Base-by-base conservation (phyloP, 2,888 invertebrate species). In the Phortica okadai region DNA sequence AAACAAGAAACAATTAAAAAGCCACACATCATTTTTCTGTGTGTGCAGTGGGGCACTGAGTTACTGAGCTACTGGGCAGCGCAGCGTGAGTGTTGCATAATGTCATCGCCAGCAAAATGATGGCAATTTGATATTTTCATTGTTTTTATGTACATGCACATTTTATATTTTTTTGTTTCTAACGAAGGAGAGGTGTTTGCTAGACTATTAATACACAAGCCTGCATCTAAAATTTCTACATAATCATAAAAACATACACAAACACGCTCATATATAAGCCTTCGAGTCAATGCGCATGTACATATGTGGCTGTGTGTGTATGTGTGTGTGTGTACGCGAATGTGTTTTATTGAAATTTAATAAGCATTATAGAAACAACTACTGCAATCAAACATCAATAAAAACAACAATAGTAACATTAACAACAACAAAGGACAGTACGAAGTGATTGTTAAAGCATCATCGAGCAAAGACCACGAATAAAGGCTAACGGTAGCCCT, bases 141-240 rank as follows among this genome's bases (percentile, higher is more conserved):
- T 77, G 79, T 69, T 80, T 77, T 33, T 33, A 33, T 33, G 33
- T 33, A 33, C 3, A 16, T 59, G 1, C 7, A 59, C 21, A n/a
- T 59, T 59, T 59, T 59, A n/a, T 59, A 21, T 59, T 59, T 59
- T 16, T n/a, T 54, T 2, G 5, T 64, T 64, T 21, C 33, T 2
- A 25, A 64, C n/a, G 21, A 59, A 67, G 16, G 50, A 80, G 80
- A 76, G 74, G 75, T 76, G 77, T 66, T 76, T 76, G 78, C 79
- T 50, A 67, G 86, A 80, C 88, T 88, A 81, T 86, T 85, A 84
- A 85, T 84, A 85, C 81, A 83, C 82, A 82, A 83, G 82, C 83
- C 79, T 78, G 79, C 80, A 82, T 86, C 87, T 85, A 81, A 82
- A 81, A 82, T 85, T 88, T 84, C 83, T 42, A n/a, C 21, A 42